phyloP scores from a whole-genome alignment of 1,140 invertebrate species.

The Polypedilum pembai region DNA sequence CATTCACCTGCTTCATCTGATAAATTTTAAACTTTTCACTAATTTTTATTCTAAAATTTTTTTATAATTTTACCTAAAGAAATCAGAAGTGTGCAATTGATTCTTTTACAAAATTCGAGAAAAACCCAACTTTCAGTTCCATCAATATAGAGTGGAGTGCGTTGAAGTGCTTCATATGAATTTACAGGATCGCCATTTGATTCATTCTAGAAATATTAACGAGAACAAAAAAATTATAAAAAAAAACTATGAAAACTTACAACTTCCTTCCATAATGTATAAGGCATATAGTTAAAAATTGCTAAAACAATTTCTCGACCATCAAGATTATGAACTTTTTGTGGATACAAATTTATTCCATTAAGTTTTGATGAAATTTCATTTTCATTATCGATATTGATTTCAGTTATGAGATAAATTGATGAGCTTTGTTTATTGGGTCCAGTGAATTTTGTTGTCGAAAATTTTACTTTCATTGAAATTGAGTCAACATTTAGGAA shows the following conservation, averaged over 20 bases:
- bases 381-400: background rate
- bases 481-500: background rate
- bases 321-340: conserved; percentile 35
- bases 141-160: conserved; percentile 32
- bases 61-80: background rate
- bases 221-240: background rate
- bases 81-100: conserved; percentile 27
- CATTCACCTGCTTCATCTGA: conserved; percentile 50
- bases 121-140: conserved; percentile 44
- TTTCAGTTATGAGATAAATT: background rate
- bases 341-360: conserved; percentile 34
- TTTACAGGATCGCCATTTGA: background rate
- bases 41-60: no score
- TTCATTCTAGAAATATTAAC: background rate
- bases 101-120: conserved; percentile 35
- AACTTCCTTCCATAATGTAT: conserved; percentile 34
- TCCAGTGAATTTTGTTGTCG: conserved; percentile 31
- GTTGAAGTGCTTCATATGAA: background rate
- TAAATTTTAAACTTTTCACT: conserved; percentile 27
- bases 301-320: conserved; percentile 33
- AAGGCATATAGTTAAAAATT: conserved; percentile 36
- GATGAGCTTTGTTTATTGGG: background rate
- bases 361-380: conserved; percentile 9
- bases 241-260: background rate
- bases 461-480: conserved; percentile 24